Percentiles rank a stretch among this genome's conserved stretches.
phyloP scores from a whole-genome alignment of 2,113 vertebrate genomes.

The Henicopernis longicauda region DNA sequence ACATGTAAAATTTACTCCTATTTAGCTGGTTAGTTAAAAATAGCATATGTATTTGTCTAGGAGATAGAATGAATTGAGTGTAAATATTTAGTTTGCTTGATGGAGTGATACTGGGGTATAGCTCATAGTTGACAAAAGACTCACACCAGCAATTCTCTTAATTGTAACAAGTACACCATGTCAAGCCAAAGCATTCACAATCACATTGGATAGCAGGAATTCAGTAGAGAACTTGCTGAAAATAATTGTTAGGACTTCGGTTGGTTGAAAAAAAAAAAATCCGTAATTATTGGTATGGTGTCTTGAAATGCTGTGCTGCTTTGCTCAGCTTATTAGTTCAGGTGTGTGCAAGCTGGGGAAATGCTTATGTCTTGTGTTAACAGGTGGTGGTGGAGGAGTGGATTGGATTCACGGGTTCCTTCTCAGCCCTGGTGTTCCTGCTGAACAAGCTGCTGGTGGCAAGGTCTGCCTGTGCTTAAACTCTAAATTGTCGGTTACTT shows the following conservation, averaged over 20 bases:
- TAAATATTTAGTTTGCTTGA: background rate
- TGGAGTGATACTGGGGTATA: background rate
- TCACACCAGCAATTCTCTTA: background rate
- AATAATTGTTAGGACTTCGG: background rate
- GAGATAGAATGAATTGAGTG: background rate
- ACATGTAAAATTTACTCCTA: background rate
- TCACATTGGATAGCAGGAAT: background rate
- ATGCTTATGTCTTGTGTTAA: background rate
- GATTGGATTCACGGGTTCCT: background rate
- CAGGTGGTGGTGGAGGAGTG: background rate
- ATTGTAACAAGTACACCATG: background rate
- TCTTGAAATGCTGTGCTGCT: background rate
- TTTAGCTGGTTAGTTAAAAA: background rate
- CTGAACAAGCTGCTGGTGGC: background rate
- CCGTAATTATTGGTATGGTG: accelerated
- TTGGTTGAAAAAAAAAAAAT: background rate
- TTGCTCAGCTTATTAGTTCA: background rate
- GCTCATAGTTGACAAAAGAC: background rate
- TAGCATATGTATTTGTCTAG: background rate
- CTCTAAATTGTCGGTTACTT: background rate
- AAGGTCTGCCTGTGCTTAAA: background rate
- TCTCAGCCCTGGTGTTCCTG: background rate
- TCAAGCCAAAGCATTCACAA: too few relatives aligned
- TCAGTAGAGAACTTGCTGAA: background rate
- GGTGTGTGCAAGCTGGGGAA: background rate